phyloP scores from a whole-genome alignment of 2,888 invertebrate species.

The Scelioninae gen. 1 region DNA sequence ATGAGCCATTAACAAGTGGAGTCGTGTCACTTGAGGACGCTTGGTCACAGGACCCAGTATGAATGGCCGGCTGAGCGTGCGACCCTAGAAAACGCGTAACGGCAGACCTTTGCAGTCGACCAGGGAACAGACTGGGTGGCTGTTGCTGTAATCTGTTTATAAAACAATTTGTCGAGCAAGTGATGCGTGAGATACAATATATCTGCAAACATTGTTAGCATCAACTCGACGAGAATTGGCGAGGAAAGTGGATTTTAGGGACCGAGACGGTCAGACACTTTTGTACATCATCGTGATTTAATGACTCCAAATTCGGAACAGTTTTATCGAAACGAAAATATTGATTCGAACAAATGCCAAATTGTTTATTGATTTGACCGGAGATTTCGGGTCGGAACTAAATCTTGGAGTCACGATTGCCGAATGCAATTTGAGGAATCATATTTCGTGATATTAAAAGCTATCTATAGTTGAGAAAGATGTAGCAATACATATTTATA shows the following conservation, averaged over 20 bases:
- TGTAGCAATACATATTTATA: no score
- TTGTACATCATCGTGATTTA: constrained; percentile 76
- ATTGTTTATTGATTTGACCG: constrained; percentile 47
- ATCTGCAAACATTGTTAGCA: constrained; percentile 85
- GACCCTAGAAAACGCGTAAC: constrained; percentile 67
- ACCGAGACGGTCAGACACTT: constrained; percentile 69
- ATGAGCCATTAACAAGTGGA: constrained; percentile 63
- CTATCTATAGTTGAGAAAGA: neutral
- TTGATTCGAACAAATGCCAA: constrained; percentile 33
- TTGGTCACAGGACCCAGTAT: constrained; percentile 16
- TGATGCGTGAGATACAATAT: constrained; percentile 88
- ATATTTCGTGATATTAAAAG: neutral
- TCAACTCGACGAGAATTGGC: constrained; percentile 84
- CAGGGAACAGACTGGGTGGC: constrained; percentile 78
- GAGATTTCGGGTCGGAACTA: constrained; percentile 13
- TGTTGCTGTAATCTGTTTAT: constrained; percentile 91
- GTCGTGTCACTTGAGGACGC: constrained; percentile 44
- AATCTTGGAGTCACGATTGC: constrained; percentile 10
- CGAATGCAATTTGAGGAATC: constrained; percentile 30
- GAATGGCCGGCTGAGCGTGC: constrained; percentile 62
- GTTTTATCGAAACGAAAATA: constrained; percentile 36
- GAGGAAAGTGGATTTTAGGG: constrained; percentile 76
- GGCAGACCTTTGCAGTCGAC: constrained; percentile 42
- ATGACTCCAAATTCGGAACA: constrained; percentile 67
- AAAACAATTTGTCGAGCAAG: constrained; percentile 91